Base-by-base conservation (phyloP, 1,140 invertebrate species). In the Caerostris extrusa region DNA sequence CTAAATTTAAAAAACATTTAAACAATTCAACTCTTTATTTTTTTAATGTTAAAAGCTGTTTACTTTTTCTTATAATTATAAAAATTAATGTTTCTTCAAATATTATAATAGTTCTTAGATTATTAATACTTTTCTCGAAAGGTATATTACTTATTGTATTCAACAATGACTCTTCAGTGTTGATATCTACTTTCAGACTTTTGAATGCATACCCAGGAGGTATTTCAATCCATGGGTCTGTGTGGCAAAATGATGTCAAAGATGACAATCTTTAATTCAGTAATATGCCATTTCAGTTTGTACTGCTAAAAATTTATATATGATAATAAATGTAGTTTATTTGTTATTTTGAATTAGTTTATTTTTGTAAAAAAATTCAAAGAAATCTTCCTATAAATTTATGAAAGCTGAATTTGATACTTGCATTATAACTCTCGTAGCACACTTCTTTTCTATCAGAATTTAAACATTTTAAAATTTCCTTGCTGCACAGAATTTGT, bases 221-320 rank as follows among this genome's bases (percentile, higher is more conserved):
- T 71, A 71, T 19, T 71, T 71, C 69, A 71, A 71, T 71, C 69
- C 69, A 71, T 71, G 69, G 69, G 69, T 71, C 69, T 71, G 69
- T 34, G 8, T 34, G 8, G 69, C 69, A 71, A 71, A 71, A 71
- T 71, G 69, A 71, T 71, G 69, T 71, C 69, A 71, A 34, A 71
- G 69, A 71, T 71, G 69, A 34, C 69, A 71, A 71, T 71, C 69
- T 34, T 83, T 83, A 56, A 14, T 56, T 83, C 81, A 83, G 81
- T 83, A 83, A 83, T 83, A 55, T 56, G 81, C 53, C 17, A 17
- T 83, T 83, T 71, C 19, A 71, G 34, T 71, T 71, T 71, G 69
- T 71, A 71, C 69, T 71, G 69, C 50, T 71, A 10, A 10, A 34
- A 34, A 71, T 50, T 8, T 34, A 71, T 34, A 71, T 34, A 71